Base-by-base conservation (phyloP, 1,140 invertebrate species). In the honey bee (Apis mellifera) region DNA sequence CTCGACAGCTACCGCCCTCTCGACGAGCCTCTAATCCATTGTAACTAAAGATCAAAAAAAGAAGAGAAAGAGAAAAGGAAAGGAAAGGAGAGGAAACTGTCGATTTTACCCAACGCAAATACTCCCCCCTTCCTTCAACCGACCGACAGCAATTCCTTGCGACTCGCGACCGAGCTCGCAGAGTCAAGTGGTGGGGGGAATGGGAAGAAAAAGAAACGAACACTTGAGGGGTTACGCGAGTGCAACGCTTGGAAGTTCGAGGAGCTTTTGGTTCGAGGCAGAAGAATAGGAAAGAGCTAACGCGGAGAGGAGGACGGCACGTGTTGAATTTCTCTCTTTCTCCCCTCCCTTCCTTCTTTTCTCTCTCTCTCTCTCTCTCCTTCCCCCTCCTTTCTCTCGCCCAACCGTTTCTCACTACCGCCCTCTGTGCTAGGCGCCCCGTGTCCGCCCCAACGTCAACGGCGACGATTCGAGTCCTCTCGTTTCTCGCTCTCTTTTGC, bases 1-100 rank as follows among this genome's bases (percentile, higher is more conserved):
- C 71, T 55, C 62, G 55, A 32, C 9, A 52, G 66, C 57, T 26
- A 17, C 42, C 13, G 65, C 13, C 70, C 78, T 26, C 80, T 83
- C 66, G 23, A 71, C 55, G 23, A 76, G 52, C 64, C 79, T 78
- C 81, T 85, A 57, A 82, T 59, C 82, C 74, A 88, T 88, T 88
- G 82, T 88, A 89, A 77, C 78, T 42, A 66, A 77, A 89, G 87
- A 89, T 89, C 87, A 89, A 88, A 87, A 88, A 42, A 42, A 42
- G 7, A 42, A 42, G 0, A 42, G 32, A 42, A 7, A 42, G 7
- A 42, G 32, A 42, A 42, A 42, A 7, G 7, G 32, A 42, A 32
- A 32, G 4, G 32, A 5, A 42, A 84, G 62, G 71, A 73, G 70
- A 77, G 78, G 78, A 84, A 84, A 87, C 86, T 87, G 84, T 84